A percentile compares a stretch with the other conserved stretches of the same genome.
Evolutionary conservation across 2,113 vertebrate genomes (phyloP).

Genomic region (Sterrhoptilus dennistouni): DNA sequence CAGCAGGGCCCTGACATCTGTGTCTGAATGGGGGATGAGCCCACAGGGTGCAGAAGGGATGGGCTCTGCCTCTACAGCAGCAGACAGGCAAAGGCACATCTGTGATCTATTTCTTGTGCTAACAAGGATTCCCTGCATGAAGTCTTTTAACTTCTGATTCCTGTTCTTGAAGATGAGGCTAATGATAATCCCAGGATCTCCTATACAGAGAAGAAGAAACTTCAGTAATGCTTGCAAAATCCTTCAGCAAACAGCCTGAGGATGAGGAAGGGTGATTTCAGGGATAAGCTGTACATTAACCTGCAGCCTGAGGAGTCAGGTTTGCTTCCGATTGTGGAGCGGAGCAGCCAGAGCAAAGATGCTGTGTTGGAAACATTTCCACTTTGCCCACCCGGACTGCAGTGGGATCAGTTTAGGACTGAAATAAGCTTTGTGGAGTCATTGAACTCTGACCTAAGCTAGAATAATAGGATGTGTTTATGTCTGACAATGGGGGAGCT

Average conservation of each 20-base stretch:
- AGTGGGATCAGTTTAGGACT: conserved; percentile 26
- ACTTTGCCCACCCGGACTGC: conserved; percentile 39
- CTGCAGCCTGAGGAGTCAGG: not conserved
- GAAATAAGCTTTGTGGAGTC: conserved; percentile 57
- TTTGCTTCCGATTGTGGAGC: rapidly evolving
- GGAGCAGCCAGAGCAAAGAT: not conserved
- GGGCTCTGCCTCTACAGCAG: not conserved
- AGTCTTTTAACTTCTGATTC: not conserved
- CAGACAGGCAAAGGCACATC: conserved; percentile 1
- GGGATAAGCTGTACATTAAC: not conserved
- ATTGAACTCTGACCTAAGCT: conserved; percentile 55
- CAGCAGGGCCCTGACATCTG: not conserved
- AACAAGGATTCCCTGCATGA: not conserved
- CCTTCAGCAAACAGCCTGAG: conserved; percentile 7
- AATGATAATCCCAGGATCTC: not conserved
- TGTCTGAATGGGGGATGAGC: rapidly evolving
- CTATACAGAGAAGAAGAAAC: not conserved
- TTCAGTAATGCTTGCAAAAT: not conserved
- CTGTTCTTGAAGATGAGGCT: not conserved
- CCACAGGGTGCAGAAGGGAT: rapidly evolving
- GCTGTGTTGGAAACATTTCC: not conserved
- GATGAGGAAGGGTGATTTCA: not conserved
- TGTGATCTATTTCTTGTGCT: conserved; percentile 26
- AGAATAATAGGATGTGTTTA: conserved; percentile 67
- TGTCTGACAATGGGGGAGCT: conserved; percentile 47